Conservation (phyloP, 2,888 invertebrate species). For the Parapristionchus giblindavisi region DNA sequence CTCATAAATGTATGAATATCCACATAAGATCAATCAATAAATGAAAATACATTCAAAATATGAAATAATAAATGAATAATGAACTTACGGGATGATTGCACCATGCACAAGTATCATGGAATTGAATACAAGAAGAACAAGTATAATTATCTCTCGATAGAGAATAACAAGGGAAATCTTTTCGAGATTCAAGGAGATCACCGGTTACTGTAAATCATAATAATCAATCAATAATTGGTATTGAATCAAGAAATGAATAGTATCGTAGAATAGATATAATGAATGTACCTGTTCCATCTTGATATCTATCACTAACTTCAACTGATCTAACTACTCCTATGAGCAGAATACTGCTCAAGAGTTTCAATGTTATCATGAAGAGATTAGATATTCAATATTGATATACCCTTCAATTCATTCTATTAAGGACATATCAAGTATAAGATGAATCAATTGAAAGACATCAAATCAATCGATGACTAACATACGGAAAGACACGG, state of each 20-base stretch:
- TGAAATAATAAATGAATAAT: neutral
- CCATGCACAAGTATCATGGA: slow-evolving; percentile 69
- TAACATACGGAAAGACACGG: neutral
- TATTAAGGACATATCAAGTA: neutral
- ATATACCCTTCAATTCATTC: neutral
- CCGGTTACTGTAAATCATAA: slow-evolving; percentile 53
- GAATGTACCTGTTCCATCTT: slow-evolving; percentile 21
- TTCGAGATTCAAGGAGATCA: slow-evolving; percentile 60
- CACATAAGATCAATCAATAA: no score
- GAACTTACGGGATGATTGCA: slow-evolving; percentile 63
- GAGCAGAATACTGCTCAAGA: neutral
- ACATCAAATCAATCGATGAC: slow-evolving; percentile 17
- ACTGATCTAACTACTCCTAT: neutral
- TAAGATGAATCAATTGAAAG: neutral
- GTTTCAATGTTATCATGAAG: neutral
- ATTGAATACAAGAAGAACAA: slow-evolving; percentile 67
- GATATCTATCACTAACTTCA: slow-evolving; percentile 28
- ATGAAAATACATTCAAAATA: no score
- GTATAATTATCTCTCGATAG: slow-evolving; percentile 69
- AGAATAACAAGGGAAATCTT: slow-evolving; percentile 68
- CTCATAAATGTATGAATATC: neutral
- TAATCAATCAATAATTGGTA: neutral
- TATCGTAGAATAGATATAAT: neutral
- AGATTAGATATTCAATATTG: no score
- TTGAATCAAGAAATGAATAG: slow-evolving; percentile 10